These are phyloP conservation scores for Sardina pilchardus DNA, from an alignment of 2,113 vertebrate species.

Conservation along the genomic window DNA sequence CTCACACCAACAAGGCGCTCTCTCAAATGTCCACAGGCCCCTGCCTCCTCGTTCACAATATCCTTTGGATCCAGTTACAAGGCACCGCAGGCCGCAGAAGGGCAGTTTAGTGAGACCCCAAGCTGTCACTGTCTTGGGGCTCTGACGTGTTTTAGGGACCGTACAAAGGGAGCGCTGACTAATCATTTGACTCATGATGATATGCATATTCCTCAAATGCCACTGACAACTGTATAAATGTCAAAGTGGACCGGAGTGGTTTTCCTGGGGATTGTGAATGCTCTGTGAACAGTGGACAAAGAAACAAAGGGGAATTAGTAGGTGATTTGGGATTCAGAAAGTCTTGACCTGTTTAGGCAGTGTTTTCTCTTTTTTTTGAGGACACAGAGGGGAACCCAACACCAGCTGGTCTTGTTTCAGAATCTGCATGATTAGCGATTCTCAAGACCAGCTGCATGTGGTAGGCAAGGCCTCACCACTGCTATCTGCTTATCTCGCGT, in stretches of 20 bases:
- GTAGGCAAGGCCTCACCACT: not conserved
- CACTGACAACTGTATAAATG: not conserved
- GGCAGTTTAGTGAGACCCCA: not conserved
- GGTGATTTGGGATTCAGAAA: not conserved
- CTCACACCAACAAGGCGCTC: not conserved
- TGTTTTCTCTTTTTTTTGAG: not conserved
- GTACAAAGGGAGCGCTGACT: not conserved
- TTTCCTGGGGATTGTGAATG: not conserved
- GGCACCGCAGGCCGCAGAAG: not conserved
- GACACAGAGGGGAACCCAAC: conserved; percentile 16
- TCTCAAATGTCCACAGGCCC: not conserved
- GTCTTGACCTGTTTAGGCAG: not conserved
- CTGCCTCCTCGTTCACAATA: not conserved
- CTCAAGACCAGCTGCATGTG: not conserved
- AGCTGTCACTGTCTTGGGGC: not conserved
- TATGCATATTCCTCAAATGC: not conserved
- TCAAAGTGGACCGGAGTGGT: not conserved
- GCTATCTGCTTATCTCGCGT: not conserved
- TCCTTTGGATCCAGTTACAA: not conserved
- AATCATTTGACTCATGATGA: not conserved
- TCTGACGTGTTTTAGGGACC: not conserved
- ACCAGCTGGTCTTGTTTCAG: conserved; percentile 7
- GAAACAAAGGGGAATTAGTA: not conserved
- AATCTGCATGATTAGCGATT: not conserved
- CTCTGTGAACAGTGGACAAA: not conserved